These are phyloP conservation scores for Goniozus legneri DNA, from an alignment of 1,140 invertebrate genomes.

Conservation along the genomic window DNA sequence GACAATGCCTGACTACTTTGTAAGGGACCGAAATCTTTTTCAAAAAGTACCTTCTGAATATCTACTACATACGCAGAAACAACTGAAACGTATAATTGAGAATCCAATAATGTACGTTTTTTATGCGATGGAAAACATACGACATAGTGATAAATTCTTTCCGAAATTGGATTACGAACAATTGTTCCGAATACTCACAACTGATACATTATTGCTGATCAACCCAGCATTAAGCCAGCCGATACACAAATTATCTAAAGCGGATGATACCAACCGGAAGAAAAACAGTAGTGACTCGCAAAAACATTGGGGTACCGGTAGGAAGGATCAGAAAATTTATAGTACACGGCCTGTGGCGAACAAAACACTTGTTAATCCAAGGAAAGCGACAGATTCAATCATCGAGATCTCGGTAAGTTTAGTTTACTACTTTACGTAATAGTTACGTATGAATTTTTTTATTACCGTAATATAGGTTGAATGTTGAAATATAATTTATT, in stretches of 20 bases:
- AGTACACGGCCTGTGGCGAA: constrained; percentile 16
- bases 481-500: too few species aligned
- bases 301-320: constrained; percentile 52
- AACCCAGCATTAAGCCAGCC: constrained; percentile 34
- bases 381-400: constrained; percentile 32
- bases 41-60: constrained; percentile 64
- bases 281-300: background rate
- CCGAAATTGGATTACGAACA: constrained; percentile 61
- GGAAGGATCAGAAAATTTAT: constrained; percentile 38
- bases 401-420: constrained; percentile 43
- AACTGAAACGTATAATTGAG: constrained; percentile 65
- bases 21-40: constrained; percentile 68
- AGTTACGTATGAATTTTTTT: too few species aligned
- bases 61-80: constrained; percentile 62
- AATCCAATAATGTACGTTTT: constrained; percentile 69
- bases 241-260: background rate
- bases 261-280: constrained; percentile 6
- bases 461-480: too few species aligned
- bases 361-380: constrained; percentile 32
- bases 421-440: too few species aligned
- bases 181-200: constrained; percentile 62
- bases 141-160: constrained; percentile 63
- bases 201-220: constrained; percentile 33
- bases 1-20: constrained; percentile 68
- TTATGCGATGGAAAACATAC: constrained; percentile 63